phyloP scores from a whole-genome alignment of 2,797 vertebrate genomes.

The Pseudochromis fuscus region DNA sequence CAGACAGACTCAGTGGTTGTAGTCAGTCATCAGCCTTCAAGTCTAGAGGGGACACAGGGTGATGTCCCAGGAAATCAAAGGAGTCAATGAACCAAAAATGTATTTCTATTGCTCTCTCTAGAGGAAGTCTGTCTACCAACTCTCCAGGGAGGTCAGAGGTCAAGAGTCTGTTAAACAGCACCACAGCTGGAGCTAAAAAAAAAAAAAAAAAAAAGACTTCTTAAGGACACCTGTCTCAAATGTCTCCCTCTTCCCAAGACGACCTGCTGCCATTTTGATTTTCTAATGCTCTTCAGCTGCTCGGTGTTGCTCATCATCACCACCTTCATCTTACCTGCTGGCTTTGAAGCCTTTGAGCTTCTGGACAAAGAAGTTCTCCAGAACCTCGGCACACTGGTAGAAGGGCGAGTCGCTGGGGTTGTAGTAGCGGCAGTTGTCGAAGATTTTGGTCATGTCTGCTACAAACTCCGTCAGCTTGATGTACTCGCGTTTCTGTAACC shows the following conservation, averaged over 20 bases:
- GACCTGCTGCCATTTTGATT: conserved; percentile 9
- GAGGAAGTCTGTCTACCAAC: conserved; percentile 2
- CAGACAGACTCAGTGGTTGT: no score
- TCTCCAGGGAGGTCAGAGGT: conserved; percentile 25
- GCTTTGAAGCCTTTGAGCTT: conserved; percentile 99
- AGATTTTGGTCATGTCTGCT: conserved; percentile 99
- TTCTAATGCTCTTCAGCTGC: neutral
- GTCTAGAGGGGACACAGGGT: conserved; percentile 24
- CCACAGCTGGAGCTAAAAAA: conserved; percentile 18
- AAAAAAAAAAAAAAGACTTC: neutral
- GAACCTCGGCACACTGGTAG: conserved; percentile 97
- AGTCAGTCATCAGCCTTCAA: no score
- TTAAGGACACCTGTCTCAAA: conserved; percentile 3
- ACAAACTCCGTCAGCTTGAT: conserved; percentile 97
- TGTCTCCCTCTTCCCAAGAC: neutral
- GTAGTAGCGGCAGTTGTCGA: conserved; percentile 99
- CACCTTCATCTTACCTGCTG: conserved; percentile 92
- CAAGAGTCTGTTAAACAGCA: conserved; percentile 7
- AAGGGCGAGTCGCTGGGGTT: conserved; percentile 98
- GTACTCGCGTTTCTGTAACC: conserved; percentile 93
- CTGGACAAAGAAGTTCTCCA: conserved; percentile 98
- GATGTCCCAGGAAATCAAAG: conserved; percentile 12
- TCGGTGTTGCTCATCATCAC: conserved; percentile 11
- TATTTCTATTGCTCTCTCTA: conserved; percentile 5
- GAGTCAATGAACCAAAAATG: conserved; percentile 13